Evolutionary conservation across 2,113 vertebrate species (phyloP), one percentile per base, ranked within the genome.

Genomic region (Rattus rattus): DNA sequence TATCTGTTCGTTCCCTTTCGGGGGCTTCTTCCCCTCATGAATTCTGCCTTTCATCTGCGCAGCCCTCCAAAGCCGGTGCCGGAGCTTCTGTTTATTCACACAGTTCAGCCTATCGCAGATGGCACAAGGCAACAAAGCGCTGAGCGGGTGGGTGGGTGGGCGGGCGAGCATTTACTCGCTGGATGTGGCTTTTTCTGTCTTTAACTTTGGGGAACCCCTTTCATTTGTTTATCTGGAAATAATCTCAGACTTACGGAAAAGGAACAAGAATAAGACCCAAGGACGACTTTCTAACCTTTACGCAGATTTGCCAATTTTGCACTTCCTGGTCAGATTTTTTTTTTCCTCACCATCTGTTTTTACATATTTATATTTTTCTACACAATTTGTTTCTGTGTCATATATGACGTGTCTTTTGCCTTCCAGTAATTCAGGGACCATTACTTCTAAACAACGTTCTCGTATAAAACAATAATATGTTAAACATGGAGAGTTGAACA

Each of bases 1-100:
- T 79, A 61, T 63, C 77, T 39, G 36, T 36, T 83, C 94, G 70
- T 72, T 20, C 73, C 7, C 9, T 70, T 84, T 85, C 49, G 13
- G n/a, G 13, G 28, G 2, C 12, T 69, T 43, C 30, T 2, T 61
- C 7, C 19, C 43, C 39, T 90, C 13, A 16, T 19, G 52, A 95
- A 92, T 73, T 73, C 73, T 43, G 79, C 24, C 87, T 88, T 80
- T 86, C 36, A 79, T 80, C 1, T 30, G 73, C 65, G 87, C 28
- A 65, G 81, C 85, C 72, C 77, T 79, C 65, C 79, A 83, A 75
- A 93, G n/a, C 47, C 56, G 93, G n/a, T 67, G 43, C 8, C 72
- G 73, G 7, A 47, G 67, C 79, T 93, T 88, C 94, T 93, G 90
- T 90, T 95, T 90, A 92, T 85, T 96, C 90, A 61, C 73, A 36